Base-by-base conservation (phyloP, 2,797 vertebrate genomes). In the Sardinella longiceps region DNA sequence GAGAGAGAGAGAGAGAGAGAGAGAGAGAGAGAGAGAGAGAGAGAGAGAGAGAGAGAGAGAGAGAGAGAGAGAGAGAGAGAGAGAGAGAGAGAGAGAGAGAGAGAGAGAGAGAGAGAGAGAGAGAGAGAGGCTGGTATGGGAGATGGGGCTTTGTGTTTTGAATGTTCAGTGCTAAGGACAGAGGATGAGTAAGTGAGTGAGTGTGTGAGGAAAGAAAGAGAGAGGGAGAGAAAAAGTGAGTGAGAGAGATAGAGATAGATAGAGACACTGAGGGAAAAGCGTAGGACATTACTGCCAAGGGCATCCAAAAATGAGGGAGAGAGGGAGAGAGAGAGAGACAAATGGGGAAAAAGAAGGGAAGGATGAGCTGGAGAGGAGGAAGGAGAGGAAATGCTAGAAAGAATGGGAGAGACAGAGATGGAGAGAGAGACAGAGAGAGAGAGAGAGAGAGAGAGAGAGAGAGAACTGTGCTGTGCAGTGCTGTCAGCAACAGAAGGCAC, bases 401-500 rank as follows among this genome's bases (percentile, higher is more conserved):
- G 28, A 63, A 46, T 9, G 66, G 18, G 28, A 30, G 12, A 28
- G 28, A 58, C 46, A 45, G 74, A 56, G 80, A 58, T 30, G 30
- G 28, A 51, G 50, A 51, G 10, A 51, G 50, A 51, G 50, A 51
- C 6, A n/a, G 56, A 58, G 20, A 5, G 56, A 60, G 20, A 83
- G 66, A 30, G 66, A 30, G 58, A 63, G 84, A 5, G 30, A 6
- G 80, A 33, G 77, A 58, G 56, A 37, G 53, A 39, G 50, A 14
- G 37, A 18, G 83, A 89, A 88, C 84, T 85, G 86, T 60, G 84
- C 77, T 70, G 85, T 87, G 87, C 86, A 85, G 88, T 87, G 90
- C 90, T 86, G 88, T 87, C 84, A 90, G 89, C 90, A 87, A 88
- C 91, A 91, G 66, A 83, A 90, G 88, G 91, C 90, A 90, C 85